Conservation (phyloP, 1,140 invertebrate species). For the Macrobrachium nipponense region DNA sequence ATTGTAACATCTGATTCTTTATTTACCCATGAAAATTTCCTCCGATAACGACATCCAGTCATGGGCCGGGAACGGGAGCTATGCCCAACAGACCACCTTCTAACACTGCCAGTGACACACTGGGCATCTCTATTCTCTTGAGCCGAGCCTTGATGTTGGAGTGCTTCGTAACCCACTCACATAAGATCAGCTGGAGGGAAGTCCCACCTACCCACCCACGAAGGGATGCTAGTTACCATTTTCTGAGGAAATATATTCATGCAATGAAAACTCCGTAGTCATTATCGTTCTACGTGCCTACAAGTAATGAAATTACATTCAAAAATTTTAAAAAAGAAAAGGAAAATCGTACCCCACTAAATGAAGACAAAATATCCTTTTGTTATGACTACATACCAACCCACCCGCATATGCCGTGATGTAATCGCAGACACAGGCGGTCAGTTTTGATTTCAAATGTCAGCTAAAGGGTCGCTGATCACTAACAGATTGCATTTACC, state of each 20-base stretch:
- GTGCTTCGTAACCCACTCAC: slow-evolving; percentile 4
- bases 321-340: not conserved
- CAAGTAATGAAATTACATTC: not conserved
- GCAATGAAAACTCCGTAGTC: no score
- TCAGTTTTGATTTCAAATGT: slow-evolving; percentile 49
- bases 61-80: not conserved
- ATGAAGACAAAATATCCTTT: no score
- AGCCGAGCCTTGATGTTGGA: no score
- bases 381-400: not conserved
- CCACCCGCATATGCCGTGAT: slow-evolving; percentile 28
- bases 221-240: slow-evolving; percentile 1
- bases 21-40: no score
- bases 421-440: slow-evolving; percentile 31
- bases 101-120: slow-evolving; percentile 31
- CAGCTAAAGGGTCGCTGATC: not conserved
- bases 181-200: slow-evolving; percentile 18
- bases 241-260: not conserved
- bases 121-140: not conserved
- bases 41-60: slow-evolving; percentile 8
- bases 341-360: no score
- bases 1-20: no score
- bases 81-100: slow-evolving; percentile 11
- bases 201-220: slow-evolving; percentile 33
- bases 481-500: slow-evolving; percentile 10
- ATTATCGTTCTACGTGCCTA: not conserved